Evolutionary conservation across 2,797 vertebrate genomes (phyloP).

Genomic region (Basileuterus tristriatus): DNA sequence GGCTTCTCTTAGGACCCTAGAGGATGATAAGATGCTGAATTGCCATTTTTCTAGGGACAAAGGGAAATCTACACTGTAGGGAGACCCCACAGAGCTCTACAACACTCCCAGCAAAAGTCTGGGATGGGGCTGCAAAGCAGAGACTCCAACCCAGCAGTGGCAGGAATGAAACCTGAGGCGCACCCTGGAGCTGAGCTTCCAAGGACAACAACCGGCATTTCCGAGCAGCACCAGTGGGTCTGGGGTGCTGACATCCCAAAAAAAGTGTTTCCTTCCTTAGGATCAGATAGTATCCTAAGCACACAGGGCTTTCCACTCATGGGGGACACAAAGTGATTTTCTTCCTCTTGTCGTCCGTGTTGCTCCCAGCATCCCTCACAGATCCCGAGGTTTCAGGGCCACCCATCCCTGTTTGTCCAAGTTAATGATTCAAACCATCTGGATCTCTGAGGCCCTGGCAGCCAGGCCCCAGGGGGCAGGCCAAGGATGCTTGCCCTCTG

Average conservation of each 20-base stretch:
- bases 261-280: not conserved
- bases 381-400: accelerated
- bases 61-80: not conserved
- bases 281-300: not conserved
- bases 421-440: constrained; percentile 69
- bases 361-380: accelerated
- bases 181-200: not conserved
- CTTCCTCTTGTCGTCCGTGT: accelerated
- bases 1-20: not conserved
- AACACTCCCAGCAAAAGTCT: not conserved
- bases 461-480: not conserved
- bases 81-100: not conserved
- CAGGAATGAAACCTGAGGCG: not conserved
- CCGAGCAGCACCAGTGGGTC: not conserved
- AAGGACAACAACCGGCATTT: accelerated
- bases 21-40: not conserved
- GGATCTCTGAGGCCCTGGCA: not conserved
- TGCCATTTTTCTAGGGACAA: not conserved
- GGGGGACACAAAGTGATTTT: accelerated
- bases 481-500: constrained; percentile 46
- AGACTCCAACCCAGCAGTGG: not conserved
- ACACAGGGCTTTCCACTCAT: accelerated
- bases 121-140: not conserved
- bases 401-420: not conserved
- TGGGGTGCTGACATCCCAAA: not conserved